These are phyloP conservation scores for Hydrochoerus hydrochaeris DNA, from an alignment of 2,113 vertebrate species.

Conservation along the genomic window DNA sequence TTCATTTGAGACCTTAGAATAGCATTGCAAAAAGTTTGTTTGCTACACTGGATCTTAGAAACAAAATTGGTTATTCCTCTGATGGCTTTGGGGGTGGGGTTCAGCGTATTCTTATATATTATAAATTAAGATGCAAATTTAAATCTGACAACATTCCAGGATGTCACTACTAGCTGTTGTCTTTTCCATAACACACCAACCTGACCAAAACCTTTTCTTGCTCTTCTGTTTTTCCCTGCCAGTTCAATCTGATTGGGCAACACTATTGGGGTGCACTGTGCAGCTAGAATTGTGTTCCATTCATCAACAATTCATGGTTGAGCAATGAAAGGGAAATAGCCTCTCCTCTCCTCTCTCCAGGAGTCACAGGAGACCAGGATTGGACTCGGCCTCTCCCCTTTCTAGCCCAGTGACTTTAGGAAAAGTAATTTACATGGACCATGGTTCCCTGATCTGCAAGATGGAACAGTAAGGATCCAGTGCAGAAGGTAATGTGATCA, in stretches of 20 bases:
- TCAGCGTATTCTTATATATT: background rate
- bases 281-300: background rate
- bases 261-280: background rate
- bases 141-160: background rate
- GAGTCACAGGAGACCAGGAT: background rate
- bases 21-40: background rate
- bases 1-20: background rate
- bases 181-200: background rate
- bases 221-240: background rate
- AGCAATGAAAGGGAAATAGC: background rate
- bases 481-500: background rate
- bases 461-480: background rate
- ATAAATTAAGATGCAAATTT: background rate
- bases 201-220: background rate
- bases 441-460: background rate
- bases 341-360: background rate
- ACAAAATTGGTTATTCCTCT: background rate
- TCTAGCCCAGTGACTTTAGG: background rate
- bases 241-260: background rate
- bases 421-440: background rate
- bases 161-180: background rate
- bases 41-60: background rate
- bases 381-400: background rate
- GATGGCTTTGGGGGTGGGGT: background rate
- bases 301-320: background rate